Evolutionary conservation across 2,113 vertebrate genomes (phyloP).

Genomic region (Pithys albifrons): DNA sequence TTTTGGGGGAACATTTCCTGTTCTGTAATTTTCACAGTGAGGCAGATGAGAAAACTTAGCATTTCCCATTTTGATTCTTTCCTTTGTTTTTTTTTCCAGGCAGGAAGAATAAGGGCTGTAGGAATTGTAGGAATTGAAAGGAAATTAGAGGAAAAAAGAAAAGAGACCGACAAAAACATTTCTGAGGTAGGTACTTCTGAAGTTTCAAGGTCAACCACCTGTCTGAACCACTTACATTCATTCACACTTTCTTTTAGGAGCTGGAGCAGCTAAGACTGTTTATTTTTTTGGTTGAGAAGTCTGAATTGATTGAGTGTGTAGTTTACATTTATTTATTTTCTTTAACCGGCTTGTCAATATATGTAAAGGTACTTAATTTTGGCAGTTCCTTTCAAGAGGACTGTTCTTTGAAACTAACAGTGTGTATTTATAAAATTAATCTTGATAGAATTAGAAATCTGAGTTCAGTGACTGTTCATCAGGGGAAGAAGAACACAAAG

Average conservation of each 20-base stretch:
- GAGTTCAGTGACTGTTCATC: not conserved
- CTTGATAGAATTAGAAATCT: not conserved
- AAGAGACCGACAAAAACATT: slow-evolving; percentile 99
- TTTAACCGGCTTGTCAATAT: not conserved
- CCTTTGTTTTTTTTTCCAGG: slow-evolving; percentile 67
- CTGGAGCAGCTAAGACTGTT: not conserved
- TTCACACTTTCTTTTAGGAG: slow-evolving; percentile 25
- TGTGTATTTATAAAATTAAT: not conserved
- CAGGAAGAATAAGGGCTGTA: slow-evolving; percentile 92
- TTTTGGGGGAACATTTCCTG: not conserved
- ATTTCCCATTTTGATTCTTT: slow-evolving; percentile 69
- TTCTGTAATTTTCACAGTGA: not conserved
- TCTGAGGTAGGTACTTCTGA: slow-evolving; percentile 84
- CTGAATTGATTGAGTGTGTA: not conserved
- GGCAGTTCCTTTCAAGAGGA: not conserved
- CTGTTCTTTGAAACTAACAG: not conserved
- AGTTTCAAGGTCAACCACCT: slow-evolving; percentile 1
- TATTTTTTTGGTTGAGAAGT: not conserved
- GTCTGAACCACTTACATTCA: slow-evolving; percentile 2
- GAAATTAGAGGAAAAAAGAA: slow-evolving; percentile 97
- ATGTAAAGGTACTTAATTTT: not conserved
- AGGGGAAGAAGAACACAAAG: not conserved
- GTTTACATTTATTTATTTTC: not conserved
- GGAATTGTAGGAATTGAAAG: slow-evolving; percentile 98
- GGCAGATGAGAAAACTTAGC: slow-evolving; percentile 28